These are phyloP conservation scores for Gymnodraco acuticeps DNA, from an alignment of 2,797 vertebrate species.

Conservation along the genomic window DNA sequence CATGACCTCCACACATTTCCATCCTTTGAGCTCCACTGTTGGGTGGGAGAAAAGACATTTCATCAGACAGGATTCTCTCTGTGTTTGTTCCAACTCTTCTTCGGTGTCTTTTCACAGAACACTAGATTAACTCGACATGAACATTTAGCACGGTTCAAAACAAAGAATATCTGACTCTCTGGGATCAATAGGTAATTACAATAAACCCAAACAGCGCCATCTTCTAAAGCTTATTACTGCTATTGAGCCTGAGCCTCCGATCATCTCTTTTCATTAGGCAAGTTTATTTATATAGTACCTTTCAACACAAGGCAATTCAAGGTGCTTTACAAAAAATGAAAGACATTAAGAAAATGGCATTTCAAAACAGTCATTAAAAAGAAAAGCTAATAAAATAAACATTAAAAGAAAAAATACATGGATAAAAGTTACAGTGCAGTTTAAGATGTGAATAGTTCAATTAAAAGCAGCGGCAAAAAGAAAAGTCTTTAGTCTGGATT, in stretches of 20 bases:
- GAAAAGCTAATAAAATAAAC: too few species aligned
- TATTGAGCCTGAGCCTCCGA: conserved; percentile 7
- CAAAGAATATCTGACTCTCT: not conserved
- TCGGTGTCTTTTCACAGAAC: not conserved
- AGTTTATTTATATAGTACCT: too few species aligned
- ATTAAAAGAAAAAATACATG: too few species aligned
- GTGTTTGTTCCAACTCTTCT: not conserved
- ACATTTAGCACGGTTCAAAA: not conserved
- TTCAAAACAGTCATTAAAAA: too few species aligned
- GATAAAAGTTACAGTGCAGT: too few species aligned
- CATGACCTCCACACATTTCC: not conserved
- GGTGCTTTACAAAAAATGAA: too few species aligned
- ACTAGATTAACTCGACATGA: not conserved
- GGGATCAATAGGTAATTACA: conserved; percentile 14
- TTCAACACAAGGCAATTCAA: too few species aligned
- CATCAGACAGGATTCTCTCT: not conserved
- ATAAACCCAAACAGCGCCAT: conserved; percentile 2
- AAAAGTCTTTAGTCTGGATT: too few species aligned
- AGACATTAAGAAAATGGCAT: too few species aligned
- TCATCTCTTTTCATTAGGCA: conserved; percentile 6
- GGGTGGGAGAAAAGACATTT: not conserved
- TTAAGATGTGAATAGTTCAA: too few species aligned
- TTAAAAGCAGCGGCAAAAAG: too few species aligned
- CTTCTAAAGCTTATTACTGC: conserved; percentile 6
- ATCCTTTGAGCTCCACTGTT: not conserved